Base-by-base conservation (phyloP, 2,797 vertebrate species). In the Pseudotriccus pelzelni region DNA sequence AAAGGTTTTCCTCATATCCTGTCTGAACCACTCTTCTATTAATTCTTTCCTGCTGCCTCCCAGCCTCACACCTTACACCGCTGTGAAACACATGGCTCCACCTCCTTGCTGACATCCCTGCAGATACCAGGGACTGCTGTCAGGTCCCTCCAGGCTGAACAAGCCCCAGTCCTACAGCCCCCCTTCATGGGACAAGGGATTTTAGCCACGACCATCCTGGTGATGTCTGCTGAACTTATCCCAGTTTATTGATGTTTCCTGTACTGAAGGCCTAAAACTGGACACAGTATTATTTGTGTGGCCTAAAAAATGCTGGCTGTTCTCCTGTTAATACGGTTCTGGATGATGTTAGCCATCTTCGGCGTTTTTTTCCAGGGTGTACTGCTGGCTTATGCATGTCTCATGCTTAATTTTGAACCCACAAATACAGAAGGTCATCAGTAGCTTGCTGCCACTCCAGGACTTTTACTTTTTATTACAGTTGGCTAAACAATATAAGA, bases 51-150 rank as follows among this genome's bases (percentile, higher is more conserved):
- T 59, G 22, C n/a, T 83, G n/a, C 22, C 10, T 70, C 56, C 74
- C 46, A 84, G 52, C 6, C 46, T 87, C 34, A 13, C 37, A 67
- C 20, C 28, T 49, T 1, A 0, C 20, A 44, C 27, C 0, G 0
- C 22, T 77, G 53, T 72, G 74, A 76, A 62, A 72, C 28, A 52
- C 34, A 50, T 47, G 41, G 28, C 13, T 93, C 22, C n/a, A 32
- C 50, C 15, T 72, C 10, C 52, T 77, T 52, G 28, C 25, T 77
- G 12, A 47, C n/a, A 58, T 18, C 14, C 14, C 32, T 39, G 11
- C n/a, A 64, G 37, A 4, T 44, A 49, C 21, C 5, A 8, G 9
- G 5, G 5, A 12, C 12, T 80, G 32, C 41, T 82, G 23, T 41
- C 10, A 32, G 37, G 25, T 72, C 7, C 20, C 20, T 43, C 9